phyloP scores from a whole-genome alignment of 2,888 invertebrate genomes.

The Nephrotoma guestfalica region DNA sequence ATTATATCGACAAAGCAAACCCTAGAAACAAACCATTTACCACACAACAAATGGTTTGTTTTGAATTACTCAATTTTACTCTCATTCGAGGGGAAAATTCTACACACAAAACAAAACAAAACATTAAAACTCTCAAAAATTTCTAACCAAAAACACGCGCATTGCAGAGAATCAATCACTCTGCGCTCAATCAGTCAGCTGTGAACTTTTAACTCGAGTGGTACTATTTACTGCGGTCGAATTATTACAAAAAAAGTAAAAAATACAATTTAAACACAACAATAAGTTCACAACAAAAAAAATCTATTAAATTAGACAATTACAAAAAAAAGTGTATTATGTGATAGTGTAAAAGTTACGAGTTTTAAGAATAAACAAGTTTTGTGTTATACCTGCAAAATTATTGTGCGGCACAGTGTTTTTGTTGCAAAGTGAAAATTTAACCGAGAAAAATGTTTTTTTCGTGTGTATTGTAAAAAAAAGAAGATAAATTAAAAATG shows the following conservation, averaged over 20 bases:
- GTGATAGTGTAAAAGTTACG: not conserved
- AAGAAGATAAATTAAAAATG: not conserved
- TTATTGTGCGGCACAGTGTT: not conserved
- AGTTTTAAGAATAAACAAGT: not conserved
- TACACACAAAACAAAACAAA: not conserved
- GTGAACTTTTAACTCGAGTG: not conserved
- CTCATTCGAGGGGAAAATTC: not conserved
- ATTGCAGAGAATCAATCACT: not conserved
- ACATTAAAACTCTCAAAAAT: not conserved
- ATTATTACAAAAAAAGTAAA: not conserved
- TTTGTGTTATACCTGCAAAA: not conserved
- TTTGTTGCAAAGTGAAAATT: not conserved
- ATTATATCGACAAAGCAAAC: not conserved
- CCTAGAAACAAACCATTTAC: not conserved
- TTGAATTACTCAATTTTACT: not conserved
- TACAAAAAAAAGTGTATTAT: not conserved
- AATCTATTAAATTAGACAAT: not conserved
- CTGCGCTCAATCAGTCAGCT: not conserved
- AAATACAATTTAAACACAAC: not conserved
- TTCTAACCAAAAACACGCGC: not conserved
- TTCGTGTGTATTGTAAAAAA: not conserved
- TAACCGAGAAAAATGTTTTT: not conserved
- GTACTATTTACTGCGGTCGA: not conserved
- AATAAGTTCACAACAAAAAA: not conserved
- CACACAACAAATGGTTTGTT: not conserved